phyloP scores from a whole-genome alignment of 2,113 vertebrate genomes.

The Fregetta grallaria region DNA sequence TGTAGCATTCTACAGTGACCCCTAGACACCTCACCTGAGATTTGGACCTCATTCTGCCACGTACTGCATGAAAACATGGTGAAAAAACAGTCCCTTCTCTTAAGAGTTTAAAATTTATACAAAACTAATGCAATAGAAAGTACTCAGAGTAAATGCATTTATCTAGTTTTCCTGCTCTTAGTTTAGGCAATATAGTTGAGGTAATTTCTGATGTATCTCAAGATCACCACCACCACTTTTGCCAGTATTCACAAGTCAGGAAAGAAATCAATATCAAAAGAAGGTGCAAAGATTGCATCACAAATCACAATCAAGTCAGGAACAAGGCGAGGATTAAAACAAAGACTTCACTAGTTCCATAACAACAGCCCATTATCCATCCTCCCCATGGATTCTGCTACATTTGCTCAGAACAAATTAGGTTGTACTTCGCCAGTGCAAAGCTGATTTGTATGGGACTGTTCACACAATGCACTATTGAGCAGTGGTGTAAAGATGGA shows the following conservation, averaged over 20 bases:
- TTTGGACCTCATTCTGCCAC: background rate
- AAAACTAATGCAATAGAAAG: background rate
- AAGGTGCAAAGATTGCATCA: background rate
- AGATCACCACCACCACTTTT: background rate
- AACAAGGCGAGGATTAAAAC: background rate
- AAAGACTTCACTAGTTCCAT: background rate
- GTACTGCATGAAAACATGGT: background rate
- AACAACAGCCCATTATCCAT: background rate
- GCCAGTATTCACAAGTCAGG: background rate
- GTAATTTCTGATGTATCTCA: background rate
- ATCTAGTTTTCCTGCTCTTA: background rate
- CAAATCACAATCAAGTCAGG: background rate
- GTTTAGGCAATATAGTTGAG: background rate
- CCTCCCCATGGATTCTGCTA: background rate
- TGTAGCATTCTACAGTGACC: background rate
- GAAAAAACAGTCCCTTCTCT: background rate
- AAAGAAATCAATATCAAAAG: background rate
- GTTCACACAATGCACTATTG: background rate
- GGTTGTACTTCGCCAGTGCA: accelerated
- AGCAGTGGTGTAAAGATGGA: background rate
- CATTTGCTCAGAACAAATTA: background rate
- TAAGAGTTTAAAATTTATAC: background rate
- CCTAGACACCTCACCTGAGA: background rate
- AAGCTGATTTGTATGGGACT: background rate
- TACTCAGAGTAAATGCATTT: background rate